Evolutionary conservation across 2,797 vertebrate genomes (phyloP).

Genomic region (Propithecus perrieri): DNA sequence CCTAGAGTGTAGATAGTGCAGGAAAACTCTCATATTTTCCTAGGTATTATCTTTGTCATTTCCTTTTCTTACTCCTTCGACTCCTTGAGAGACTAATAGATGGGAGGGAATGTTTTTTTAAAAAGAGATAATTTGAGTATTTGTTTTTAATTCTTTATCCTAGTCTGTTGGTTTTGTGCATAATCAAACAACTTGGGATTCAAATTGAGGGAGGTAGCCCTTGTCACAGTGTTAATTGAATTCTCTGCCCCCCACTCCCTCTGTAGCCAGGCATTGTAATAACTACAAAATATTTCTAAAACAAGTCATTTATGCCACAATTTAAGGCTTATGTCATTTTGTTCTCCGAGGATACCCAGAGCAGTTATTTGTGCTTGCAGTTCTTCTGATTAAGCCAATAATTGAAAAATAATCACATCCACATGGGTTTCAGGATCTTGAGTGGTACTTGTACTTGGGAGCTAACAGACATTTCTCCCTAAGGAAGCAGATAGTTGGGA

Average conservation of each 20-base stretch:
- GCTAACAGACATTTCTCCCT: constrained; percentile 17
- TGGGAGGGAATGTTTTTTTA: background rate
- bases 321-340: constrained; percentile 63
- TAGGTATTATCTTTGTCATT: background rate
- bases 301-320: constrained; percentile 45
- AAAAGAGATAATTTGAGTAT: constrained; percentile 29
- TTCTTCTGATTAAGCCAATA: constrained; percentile 68
- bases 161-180: constrained; percentile 28
- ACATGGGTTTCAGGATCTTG: constrained; percentile 46
- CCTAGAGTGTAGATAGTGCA: background rate
- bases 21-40: background rate
- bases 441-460: constrained; percentile 50
- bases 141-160: constrained; percentile 6
- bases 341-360: constrained; percentile 42
- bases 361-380: constrained; percentile 35
- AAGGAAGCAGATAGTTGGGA: background rate
- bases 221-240: constrained; percentile 7
- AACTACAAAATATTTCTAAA: constrained; percentile 46
- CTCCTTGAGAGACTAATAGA: background rate
- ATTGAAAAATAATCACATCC: constrained; percentile 68
- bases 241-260: background rate
- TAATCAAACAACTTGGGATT: background rate
- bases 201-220: background rate
- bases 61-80: background rate
- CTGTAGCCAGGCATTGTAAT: background rate